Percentiles rank a stretch among this genome's conserved stretches.
Evolutionary conservation across 2,797 vertebrate species (phyloP).

Genomic region (Coregonus sp.): DNA sequence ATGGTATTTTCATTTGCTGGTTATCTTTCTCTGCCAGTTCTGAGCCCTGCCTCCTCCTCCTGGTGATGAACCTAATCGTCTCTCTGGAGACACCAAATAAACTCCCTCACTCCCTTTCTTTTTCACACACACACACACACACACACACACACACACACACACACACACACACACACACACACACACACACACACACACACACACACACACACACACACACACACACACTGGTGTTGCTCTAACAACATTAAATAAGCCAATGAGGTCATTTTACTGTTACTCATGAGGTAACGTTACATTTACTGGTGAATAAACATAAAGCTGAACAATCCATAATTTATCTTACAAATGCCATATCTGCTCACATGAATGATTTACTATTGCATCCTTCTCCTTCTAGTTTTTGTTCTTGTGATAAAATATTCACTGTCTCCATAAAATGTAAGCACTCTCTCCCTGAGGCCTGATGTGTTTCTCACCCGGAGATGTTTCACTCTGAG

Average conservation of each 20-base stretch:
- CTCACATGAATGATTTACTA: not conserved
- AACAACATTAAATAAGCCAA: not conserved
- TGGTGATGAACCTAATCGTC: constrained; percentile 36
- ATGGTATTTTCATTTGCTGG: constrained; percentile 7
- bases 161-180: not conserved
- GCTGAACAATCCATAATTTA: not conserved
- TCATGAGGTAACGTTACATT: not conserved
- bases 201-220: not conserved
- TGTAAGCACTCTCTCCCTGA: too few species aligned
- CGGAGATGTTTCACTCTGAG: not conserved
- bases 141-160: not conserved
- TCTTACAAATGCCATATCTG: not conserved
- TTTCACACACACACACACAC: not conserved
- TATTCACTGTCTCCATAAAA: too few species aligned
- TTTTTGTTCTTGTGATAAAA: not conserved
- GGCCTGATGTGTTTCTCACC: not conserved
- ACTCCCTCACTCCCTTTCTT: not conserved
- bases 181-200: not conserved
- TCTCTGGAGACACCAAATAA: constrained; percentile 12
- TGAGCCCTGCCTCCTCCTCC: constrained; percentile 30
- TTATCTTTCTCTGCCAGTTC: constrained; percentile 48
- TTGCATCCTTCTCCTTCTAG: not conserved
- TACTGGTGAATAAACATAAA: not conserved
- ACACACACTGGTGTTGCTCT: not conserved
- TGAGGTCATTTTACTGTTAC: not conserved